Evolutionary conservation across 2,113 vertebrate species (phyloP).

Genomic region (Upupa epops): DNA sequence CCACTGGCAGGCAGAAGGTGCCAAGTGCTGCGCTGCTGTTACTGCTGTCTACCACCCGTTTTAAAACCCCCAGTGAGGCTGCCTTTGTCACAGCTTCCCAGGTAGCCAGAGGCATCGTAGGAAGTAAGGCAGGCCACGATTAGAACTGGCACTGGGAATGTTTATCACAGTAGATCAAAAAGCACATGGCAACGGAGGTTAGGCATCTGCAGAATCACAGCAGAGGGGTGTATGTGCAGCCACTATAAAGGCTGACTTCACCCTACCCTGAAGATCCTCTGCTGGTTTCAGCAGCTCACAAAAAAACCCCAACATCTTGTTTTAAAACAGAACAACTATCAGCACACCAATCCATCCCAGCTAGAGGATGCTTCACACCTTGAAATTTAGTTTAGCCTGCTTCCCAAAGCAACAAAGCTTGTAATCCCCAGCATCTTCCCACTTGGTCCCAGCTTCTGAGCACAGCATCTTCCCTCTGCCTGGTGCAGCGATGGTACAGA

Average conservation of each 20-base stretch:
- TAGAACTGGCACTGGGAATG: background rate
- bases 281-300: background rate
- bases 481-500: background rate
- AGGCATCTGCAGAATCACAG: background rate
- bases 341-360: background rate
- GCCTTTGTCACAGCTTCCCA: background rate
- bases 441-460: background rate
- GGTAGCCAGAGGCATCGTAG: background rate
- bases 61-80: background rate
- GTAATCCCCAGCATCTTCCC: background rate
- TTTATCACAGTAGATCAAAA: background rate
- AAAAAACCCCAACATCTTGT: background rate
- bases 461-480: background rate
- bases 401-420: background rate
- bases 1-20: background rate
- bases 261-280: background rate
- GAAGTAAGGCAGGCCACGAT: background rate
- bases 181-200: background rate
- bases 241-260: background rate
- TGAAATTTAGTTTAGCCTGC: background rate
- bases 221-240: background rate
- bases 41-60: background rate
- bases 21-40: background rate
- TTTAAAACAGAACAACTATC: background rate
- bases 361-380: background rate